These are phyloP conservation scores for Prietella phreatophila DNA, from an alignment of 2,113 vertebrate genomes.

Conservation along the genomic window DNA sequence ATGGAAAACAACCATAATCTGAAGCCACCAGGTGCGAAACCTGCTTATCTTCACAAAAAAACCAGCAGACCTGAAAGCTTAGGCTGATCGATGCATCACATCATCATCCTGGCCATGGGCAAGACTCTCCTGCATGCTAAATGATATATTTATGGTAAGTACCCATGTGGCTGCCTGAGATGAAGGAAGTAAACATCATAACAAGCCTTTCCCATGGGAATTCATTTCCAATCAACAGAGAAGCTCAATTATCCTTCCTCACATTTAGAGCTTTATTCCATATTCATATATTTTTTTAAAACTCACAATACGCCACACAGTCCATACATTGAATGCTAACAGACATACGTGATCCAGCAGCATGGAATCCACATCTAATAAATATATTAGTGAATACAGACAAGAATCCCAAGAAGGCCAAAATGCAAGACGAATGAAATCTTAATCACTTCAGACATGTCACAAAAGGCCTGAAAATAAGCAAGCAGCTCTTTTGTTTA, in stretches of 20 bases:
- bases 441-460: not conserved
- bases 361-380: not conserved
- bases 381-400: not conserved
- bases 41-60: slow-evolving; percentile 59
- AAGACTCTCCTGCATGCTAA: not conserved
- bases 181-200: slow-evolving; percentile 1
- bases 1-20: slow-evolving; percentile 58
- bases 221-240: slow-evolving; percentile 3
- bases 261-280: not conserved
- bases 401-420: not conserved
- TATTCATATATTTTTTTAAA: not conserved
- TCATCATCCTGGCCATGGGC: not conserved
- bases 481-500: not conserved
- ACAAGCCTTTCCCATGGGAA: slow-evolving; percentile 4
- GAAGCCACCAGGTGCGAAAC: slow-evolving; percentile 62
- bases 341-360: not conserved
- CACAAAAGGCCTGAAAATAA: not conserved
- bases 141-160: not conserved
- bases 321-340: not conserved
- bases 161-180: slow-evolving; percentile 9
- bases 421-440: not conserved
- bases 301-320: not conserved
- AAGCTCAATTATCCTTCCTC: not conserved
- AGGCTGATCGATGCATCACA: slow-evolving; percentile 1
- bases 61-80: not conserved